Conservation (phyloP, 2,888 invertebrate species). For the Halictus ligatus region DNA sequence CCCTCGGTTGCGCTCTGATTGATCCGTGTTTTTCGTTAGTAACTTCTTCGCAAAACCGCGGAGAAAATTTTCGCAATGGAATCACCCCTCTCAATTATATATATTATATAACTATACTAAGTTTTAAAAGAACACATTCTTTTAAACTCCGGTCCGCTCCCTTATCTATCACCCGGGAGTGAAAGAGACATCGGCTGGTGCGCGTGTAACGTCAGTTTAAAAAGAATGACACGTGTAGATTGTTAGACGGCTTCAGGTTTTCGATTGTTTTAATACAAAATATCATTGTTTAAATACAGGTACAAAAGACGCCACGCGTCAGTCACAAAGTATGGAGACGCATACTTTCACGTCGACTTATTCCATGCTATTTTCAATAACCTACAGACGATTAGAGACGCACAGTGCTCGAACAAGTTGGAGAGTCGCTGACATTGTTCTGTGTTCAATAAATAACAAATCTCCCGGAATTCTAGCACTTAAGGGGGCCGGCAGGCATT, state of each 20-base stretch:
- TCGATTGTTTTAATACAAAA: slow-evolving; percentile 47
- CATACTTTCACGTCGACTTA: neutral
- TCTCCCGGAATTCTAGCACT: neutral
- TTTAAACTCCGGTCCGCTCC: too few relatives aligned
- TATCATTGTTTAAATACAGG: slow-evolving; percentile 1
- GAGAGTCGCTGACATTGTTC: neutral
- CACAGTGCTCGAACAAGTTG: neutral
- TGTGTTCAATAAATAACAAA: neutral
- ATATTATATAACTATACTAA: too few relatives aligned
- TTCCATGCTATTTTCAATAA: neutral
- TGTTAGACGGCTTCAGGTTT: neutral
- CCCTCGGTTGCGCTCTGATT: too few relatives aligned
- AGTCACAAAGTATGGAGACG: slow-evolving; percentile 15
- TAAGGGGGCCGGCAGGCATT: too few relatives aligned
- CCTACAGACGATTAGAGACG: neutral
- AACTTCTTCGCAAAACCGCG: too few relatives aligned
- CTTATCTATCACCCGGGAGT: too few relatives aligned
- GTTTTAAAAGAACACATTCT: too few relatives aligned
- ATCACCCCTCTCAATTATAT: too few relatives aligned
- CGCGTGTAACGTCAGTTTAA: neutral
- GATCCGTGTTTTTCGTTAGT: too few relatives aligned
- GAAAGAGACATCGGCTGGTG: too few relatives aligned
- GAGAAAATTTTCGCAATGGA: too few relatives aligned
- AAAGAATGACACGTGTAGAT: neutral
- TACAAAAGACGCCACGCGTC: slow-evolving; percentile 20